phyloP scores from a whole-genome alignment of 2,113 vertebrate species.

The Ceyx margarethae region DNA sequence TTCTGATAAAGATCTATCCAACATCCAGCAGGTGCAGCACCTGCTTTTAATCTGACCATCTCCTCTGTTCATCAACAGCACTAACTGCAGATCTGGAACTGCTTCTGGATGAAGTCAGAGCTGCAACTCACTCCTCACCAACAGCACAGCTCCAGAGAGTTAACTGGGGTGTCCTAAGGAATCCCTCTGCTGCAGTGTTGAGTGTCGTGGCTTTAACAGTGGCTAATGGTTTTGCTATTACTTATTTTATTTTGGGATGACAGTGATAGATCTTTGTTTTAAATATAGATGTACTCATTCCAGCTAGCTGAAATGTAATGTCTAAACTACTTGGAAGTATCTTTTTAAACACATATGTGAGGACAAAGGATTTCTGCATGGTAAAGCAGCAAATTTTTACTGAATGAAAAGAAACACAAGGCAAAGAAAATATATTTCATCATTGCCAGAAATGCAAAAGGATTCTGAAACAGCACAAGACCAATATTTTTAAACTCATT shows the following conservation, averaged over 20 bases:
- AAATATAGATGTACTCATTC: slow-evolving; percentile 49
- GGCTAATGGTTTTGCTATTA: slow-evolving; percentile 40
- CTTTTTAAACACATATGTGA: background rate
- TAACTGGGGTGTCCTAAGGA: background rate
- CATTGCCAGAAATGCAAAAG: background rate
- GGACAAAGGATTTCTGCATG: background rate
- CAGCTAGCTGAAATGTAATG: background rate
- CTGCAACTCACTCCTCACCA: background rate
- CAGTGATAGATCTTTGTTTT: slow-evolving; percentile 46
- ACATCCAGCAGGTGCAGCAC: fast-evolving
- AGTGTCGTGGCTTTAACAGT: background rate
- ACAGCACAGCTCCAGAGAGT: background rate
- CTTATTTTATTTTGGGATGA: slow-evolving; percentile 55
- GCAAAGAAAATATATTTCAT: background rate
- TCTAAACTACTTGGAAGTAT: slow-evolving; percentile 1
- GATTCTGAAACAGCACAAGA: background rate
- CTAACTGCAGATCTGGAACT: background rate
- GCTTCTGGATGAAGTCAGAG: background rate
- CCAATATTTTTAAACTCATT: background rate
- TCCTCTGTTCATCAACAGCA: background rate
- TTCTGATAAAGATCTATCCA: background rate
- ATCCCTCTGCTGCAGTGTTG: background rate
- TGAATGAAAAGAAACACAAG: background rate
- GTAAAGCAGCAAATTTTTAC: background rate
- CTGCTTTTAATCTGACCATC: background rate